A percentile compares a stretch with the other conserved stretches of the same genome.
phyloP scores from a whole-genome alignment of 2,888 invertebrate species.

The Agrochola circellaris region DNA sequence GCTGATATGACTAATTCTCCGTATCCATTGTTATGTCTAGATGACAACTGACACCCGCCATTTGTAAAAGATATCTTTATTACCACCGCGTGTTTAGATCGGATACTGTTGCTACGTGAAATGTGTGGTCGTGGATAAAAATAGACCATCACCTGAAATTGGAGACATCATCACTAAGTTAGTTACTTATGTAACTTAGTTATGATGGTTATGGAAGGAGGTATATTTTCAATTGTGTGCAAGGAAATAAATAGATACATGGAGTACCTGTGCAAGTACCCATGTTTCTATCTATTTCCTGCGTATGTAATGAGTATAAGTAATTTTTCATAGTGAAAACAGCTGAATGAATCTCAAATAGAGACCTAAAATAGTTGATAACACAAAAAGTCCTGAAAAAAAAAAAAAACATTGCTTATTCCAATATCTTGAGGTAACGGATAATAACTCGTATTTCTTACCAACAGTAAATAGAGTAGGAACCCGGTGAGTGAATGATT shows the following conservation, averaged over 20 bases:
- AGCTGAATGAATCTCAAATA: background rate
- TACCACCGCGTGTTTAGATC: background rate
- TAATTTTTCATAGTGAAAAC: background rate
- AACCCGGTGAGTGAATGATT: constrained; percentile 54
- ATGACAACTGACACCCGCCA: constrained; percentile 35
- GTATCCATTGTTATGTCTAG: constrained; percentile 62
- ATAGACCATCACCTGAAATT: constrained; percentile 9
- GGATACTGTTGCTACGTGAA: background rate
- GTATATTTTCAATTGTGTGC: too few relatives aligned
- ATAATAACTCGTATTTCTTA: background rate
- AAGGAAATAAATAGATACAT: too few relatives aligned
- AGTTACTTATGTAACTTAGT: background rate
- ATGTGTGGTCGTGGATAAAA: constrained; percentile 11
- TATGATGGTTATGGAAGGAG: background rate
- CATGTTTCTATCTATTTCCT: background rate
- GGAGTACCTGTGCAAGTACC: background rate
- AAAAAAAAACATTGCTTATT: too few relatives aligned
- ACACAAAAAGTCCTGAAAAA: too few relatives aligned
- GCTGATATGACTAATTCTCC: constrained; percentile 39
- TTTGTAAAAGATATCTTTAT: constrained; percentile 36
- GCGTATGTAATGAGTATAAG: background rate
- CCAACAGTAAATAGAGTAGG: constrained; percentile 21
- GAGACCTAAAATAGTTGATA: too few relatives aligned
- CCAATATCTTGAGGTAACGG: too few relatives aligned
- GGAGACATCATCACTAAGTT: background rate